These are phyloP conservation scores for Pelochelys cantorii DNA, from an alignment of 2,797 vertebrate species.

Conservation along the genomic window DNA sequence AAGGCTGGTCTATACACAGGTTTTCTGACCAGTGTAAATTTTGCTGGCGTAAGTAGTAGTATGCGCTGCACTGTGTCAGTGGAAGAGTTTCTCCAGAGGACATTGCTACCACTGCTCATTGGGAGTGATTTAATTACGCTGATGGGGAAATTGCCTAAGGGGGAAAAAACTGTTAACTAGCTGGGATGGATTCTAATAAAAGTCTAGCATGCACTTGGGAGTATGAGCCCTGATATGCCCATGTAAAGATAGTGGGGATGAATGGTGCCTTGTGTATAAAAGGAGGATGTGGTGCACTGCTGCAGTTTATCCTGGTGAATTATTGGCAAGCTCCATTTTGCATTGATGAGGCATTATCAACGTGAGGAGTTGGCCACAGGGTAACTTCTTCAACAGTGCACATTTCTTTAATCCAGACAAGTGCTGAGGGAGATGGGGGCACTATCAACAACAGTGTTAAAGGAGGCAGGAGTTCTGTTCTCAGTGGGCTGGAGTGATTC, in stretches of 20 bases:
- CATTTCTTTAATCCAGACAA: background rate
- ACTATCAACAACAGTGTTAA: background rate
- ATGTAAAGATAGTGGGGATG: background rate
- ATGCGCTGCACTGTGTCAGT: too few species aligned
- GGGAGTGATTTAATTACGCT: too few species aligned
- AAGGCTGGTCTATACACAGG: background rate
- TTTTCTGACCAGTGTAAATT: background rate
- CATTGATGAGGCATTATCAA: background rate
- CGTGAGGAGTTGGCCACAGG: background rate
- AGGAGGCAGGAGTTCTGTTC: background rate
- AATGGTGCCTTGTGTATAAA: background rate
- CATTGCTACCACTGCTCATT: too few species aligned
- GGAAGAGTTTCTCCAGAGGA: too few species aligned
- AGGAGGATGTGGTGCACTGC: background rate
- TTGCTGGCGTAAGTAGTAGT: too few species aligned
- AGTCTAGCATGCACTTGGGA: background rate
- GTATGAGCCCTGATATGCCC: background rate
- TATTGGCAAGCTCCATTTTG: background rate
- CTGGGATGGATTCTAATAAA: background rate
- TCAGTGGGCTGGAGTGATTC: background rate
- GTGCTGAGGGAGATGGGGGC: background rate
- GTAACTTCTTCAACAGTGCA: background rate
- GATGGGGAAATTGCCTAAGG: background rate
- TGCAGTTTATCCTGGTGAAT: background rate
- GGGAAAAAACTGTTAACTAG: background rate